These are phyloP conservation scores for Bettongia penicillata DNA, from an alignment of 2,113 vertebrate species.

Conservation along the genomic window DNA sequence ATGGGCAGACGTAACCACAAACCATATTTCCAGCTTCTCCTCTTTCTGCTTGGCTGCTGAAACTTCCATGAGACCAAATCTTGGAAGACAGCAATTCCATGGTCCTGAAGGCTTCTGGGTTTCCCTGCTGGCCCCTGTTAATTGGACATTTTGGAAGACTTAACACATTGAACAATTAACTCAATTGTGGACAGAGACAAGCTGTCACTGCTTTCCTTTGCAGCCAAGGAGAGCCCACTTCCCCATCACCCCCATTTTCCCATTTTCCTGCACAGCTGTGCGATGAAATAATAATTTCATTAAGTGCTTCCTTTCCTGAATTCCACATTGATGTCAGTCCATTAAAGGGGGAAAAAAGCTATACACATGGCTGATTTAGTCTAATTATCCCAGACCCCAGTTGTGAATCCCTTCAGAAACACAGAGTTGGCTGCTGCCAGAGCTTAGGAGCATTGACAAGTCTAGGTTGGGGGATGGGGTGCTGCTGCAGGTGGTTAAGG, in stretches of 20 bases:
- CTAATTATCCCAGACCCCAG: constrained; percentile 68
- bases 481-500: not conserved
- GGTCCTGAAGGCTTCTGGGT: not conserved
- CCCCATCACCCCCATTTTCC: constrained; percentile 65
- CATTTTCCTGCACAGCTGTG: constrained; percentile 77
- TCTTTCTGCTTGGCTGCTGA: not conserved
- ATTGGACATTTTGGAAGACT: constrained; percentile 71
- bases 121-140: constrained; percentile 21
- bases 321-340: constrained; percentile 77
- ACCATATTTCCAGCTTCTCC: not conserved
- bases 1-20: not conserved
- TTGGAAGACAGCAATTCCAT: not conserved
- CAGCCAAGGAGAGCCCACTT: constrained; percentile 75
- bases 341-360: constrained; percentile 65
- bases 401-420: constrained; percentile 64
- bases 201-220: constrained; percentile 77
- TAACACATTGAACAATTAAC: constrained; percentile 77
- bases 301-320: constrained; percentile 79
- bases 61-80: not conserved
- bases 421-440: not conserved
- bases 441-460: not conserved
- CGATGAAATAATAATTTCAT: constrained; percentile 82
- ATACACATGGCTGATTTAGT: constrained; percentile 67
- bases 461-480: not conserved
- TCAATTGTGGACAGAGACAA: constrained; percentile 75